Conservation (phyloP, 2,888 invertebrate species). For the Lithophane ornitopus region DNA sequence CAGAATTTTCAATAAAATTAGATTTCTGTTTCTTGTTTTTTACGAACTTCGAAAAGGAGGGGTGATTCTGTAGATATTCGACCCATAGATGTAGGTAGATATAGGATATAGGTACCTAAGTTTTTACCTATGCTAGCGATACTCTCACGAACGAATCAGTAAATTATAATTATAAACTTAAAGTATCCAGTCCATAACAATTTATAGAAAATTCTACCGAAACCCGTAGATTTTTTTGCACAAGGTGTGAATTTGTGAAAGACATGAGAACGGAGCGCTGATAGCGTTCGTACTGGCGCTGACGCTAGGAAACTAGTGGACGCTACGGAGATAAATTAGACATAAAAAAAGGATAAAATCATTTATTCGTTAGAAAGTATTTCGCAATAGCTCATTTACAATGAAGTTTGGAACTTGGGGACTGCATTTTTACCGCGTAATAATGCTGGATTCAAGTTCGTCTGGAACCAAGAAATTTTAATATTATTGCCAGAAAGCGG, state of each 20-base stretch:
- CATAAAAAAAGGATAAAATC: neutral
- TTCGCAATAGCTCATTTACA: neutral
- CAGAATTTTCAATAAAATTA: neutral
- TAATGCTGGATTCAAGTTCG: neutral
- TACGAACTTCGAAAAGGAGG: too few species aligned
- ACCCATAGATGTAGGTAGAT: neutral
- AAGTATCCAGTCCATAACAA: neutral
- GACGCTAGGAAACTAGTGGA: neutral
- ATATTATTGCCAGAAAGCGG: conserved; percentile 14
- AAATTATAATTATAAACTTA: too few species aligned
- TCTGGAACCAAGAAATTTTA: conserved; percentile 39
- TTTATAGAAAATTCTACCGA: neutral
- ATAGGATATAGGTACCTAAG: neutral
- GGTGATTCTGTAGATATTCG: neutral
- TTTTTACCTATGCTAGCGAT: neutral
- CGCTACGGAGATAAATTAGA: conserved; percentile 12
- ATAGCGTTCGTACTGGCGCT: neutral
- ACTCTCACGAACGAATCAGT: neutral
- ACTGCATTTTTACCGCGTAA: neutral
- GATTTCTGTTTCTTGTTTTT: neutral
- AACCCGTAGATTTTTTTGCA: neutral
- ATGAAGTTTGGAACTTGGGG: neutral
- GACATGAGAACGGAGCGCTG: neutral
- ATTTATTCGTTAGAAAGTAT: conserved; percentile 40
- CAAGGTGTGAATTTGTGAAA: conserved; percentile 12